These are phyloP conservation scores for Rhingia rostrata DNA, from an alignment of 2,888 invertebrate genomes.

Conservation along the genomic window DNA sequence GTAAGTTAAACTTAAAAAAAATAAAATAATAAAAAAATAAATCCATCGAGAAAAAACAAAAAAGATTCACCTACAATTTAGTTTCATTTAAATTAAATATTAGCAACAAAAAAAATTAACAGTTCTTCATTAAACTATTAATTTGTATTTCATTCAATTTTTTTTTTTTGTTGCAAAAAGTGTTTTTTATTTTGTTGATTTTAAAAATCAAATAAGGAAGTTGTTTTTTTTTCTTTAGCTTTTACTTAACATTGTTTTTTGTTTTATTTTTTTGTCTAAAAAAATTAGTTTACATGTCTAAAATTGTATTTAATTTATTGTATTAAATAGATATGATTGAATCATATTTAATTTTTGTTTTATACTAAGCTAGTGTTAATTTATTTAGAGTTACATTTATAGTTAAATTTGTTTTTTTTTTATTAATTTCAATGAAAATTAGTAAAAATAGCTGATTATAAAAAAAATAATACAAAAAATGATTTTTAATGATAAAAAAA, in stretches of 20 bases:
- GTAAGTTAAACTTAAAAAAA: slow-evolving; percentile 46
- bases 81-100: slow-evolving; percentile 36
- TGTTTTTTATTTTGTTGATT: slow-evolving; percentile 66
- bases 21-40: background rate
- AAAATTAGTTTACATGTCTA: slow-evolving; percentile 41
- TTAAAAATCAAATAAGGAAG: slow-evolving; percentile 79
- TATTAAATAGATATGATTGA: slow-evolving; percentile 61
- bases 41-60: slow-evolving; percentile 23
- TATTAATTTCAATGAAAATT: slow-evolving; percentile 76
- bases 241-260: slow-evolving; percentile 32
- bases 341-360: slow-evolving; percentile 62
- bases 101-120: slow-evolving; percentile 12
- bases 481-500: slow-evolving; percentile 54
- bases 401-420: slow-evolving; percentile 54
- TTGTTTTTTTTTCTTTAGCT: slow-evolving; percentile 42
- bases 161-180: background rate
- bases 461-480: slow-evolving; percentile 52
- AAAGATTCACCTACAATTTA: slow-evolving; percentile 35
- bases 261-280: slow-evolving; percentile 28
- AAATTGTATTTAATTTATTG: slow-evolving; percentile 27
- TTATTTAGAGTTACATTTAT: slow-evolving; percentile 77
- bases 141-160: background rate
- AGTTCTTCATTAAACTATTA: background rate
- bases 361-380: slow-evolving; percentile 77
- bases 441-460: slow-evolving; percentile 77